Percentiles rank a stretch among this genome's conserved stretches.
phyloP scores from a whole-genome alignment of 2,797 vertebrate species.

The Spinibarbus caldwelli region DNA sequence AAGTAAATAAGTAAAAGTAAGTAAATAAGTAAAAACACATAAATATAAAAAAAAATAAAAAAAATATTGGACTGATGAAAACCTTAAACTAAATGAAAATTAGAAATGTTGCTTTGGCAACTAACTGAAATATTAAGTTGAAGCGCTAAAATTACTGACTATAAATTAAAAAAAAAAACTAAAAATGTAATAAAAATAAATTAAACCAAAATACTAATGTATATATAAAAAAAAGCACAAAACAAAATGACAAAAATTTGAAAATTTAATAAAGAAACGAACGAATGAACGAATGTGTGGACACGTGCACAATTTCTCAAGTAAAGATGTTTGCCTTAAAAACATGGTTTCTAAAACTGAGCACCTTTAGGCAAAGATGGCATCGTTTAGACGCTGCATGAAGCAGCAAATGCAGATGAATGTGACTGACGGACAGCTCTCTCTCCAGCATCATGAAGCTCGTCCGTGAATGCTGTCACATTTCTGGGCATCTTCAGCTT shows the following conservation, averaged over 20 bases:
- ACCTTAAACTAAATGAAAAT: neutral
- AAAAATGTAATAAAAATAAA: no score
- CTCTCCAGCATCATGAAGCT: neutral
- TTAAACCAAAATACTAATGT: neutral
- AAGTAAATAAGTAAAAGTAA: neutral
- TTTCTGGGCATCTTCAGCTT: conserved; percentile 2
- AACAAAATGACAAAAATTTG: neutral
- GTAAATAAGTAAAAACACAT: no score
- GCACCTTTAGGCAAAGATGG: no score
- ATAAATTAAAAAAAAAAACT: neutral
- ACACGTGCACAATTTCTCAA: neutral
- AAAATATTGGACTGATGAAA: neutral
- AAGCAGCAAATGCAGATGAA: neutral
- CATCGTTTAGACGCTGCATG: neutral
- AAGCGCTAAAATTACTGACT: neutral
- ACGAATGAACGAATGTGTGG: neutral
- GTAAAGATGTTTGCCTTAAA: neutral
- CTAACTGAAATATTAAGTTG: neutral
- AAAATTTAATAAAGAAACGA: neutral
- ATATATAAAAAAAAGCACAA: neutral
- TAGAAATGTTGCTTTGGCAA: neutral
- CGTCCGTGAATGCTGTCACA: neutral
- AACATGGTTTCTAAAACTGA: neutral
- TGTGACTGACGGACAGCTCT: neutral
- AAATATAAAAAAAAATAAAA: neutral